Percentiles rank a stretch among this genome's conserved stretches.
phyloP scores from a whole-genome alignment of 2,113 vertebrate species.

The Eurypyga helias region DNA sequence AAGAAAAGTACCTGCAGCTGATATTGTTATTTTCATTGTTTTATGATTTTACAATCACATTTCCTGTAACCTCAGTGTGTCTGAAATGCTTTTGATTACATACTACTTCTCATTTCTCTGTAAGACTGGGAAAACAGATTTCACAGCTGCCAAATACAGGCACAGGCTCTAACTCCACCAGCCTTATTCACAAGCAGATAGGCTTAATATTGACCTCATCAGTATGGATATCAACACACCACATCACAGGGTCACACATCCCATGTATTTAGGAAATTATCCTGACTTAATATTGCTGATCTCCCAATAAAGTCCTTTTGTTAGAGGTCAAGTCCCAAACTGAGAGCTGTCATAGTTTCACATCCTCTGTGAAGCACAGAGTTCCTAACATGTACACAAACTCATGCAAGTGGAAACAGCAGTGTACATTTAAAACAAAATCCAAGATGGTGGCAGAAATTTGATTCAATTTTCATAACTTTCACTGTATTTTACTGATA shows the following conservation, averaged over 20 bases:
- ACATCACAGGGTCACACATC: background rate
- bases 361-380: background rate
- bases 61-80: background rate
- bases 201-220: background rate
- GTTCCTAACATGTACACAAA: background rate
- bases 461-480: background rate
- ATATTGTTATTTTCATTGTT: background rate
- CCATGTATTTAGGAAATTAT: background rate
- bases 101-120: background rate
- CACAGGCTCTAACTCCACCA: background rate
- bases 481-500: background rate
- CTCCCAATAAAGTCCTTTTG: background rate
- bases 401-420: background rate
- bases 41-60: background rate
- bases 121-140: background rate
- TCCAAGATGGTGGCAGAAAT: background rate
- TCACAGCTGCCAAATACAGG: background rate
- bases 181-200: background rate
- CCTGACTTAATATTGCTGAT: background rate
- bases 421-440: background rate
- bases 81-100: background rate
- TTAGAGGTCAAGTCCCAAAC: background rate
- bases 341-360: background rate
- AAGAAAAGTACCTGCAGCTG: background rate
- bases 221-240: background rate